Evolutionary conservation across 2,888 invertebrate species (phyloP).

Genomic region (Lordiphosa andalusiaca): DNA sequence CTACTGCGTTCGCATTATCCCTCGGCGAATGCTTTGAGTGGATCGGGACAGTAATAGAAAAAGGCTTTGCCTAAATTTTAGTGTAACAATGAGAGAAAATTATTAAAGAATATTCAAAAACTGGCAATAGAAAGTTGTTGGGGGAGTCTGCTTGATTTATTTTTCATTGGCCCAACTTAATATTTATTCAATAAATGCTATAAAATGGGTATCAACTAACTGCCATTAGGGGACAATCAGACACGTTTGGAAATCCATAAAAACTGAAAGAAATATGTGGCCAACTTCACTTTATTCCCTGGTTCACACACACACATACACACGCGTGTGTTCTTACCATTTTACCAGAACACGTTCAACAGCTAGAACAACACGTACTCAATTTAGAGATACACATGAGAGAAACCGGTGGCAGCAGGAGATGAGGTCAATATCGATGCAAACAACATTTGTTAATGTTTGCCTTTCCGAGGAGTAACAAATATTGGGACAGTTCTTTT

Average conservation of each 20-base stretch:
- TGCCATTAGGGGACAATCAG: conserved; percentile 67
- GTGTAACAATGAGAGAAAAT: neutral
- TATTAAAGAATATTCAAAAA: no score
- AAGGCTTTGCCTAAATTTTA: neutral
- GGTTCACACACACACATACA: conserved; percentile 1
- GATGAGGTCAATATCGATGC: conserved; percentile 31
- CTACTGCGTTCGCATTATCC: conserved; percentile 84
- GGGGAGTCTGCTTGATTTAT: no score
- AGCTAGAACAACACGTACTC: conserved; percentile 70
- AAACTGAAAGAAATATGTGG: conserved; percentile 64
- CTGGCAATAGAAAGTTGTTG: no score
- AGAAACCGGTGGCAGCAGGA: conserved; percentile 1
- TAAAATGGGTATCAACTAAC: conserved; percentile 53
- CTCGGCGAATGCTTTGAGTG: conserved; percentile 83
- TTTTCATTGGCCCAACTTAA: conserved; percentile 11
- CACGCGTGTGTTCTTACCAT: conserved; percentile 51
- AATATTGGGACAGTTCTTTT: conserved; percentile 38
- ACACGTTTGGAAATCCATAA: conserved; percentile 70
- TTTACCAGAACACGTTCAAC: conserved; percentile 68
- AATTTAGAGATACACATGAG: conserved; percentile 56
- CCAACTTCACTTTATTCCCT: conserved; percentile 35
- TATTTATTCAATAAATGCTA: conserved; percentile 52
- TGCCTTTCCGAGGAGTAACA: conserved; percentile 37
- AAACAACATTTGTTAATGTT: conserved; percentile 39
- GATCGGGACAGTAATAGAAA: conserved; percentile 58